A percentile compares a stretch with the other conserved stretches of the same genome.
These are phyloP conservation scores for Pammene aurita DNA, from an alignment of 2,888 invertebrate species.

Conservation along the genomic window DNA sequence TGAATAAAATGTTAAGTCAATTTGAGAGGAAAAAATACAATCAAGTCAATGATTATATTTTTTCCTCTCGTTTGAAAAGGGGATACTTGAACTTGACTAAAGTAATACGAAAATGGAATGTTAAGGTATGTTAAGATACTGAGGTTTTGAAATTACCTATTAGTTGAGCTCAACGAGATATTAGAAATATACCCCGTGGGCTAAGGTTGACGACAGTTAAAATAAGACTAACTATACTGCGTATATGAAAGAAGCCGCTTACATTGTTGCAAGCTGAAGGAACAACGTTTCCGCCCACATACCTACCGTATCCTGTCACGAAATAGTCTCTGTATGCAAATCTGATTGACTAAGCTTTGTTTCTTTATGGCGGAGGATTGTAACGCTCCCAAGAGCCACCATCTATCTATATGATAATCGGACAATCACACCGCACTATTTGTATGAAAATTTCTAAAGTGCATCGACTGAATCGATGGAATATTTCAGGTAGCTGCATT, in stretches of 20 bases:
- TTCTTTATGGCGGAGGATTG: slow-evolving; percentile 38
- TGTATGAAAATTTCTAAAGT: slow-evolving; percentile 64
- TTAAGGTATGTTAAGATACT: no score
- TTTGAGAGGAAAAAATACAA: neutral
- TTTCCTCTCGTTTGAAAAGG: no score
- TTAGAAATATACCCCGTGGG: no score
- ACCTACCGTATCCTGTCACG: slow-evolving; percentile 19
- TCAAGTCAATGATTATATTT: neutral
- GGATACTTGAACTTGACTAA: no score
- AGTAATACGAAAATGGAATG: no score
- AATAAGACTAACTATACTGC: neutral
- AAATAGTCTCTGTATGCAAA: slow-evolving; percentile 38
- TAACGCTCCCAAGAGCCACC: slow-evolving; percentile 36
- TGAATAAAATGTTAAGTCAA: slow-evolving; percentile 13
- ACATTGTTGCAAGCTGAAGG: neutral
- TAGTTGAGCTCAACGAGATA: no score
- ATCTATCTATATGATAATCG: slow-evolving; percentile 67
- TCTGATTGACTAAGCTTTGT: slow-evolving; percentile 41
- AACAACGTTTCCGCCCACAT: slow-evolving; percentile 2
- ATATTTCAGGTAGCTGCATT: slow-evolving; percentile 27
- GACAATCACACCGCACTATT: slow-evolving; percentile 62
- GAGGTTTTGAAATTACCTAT: no score
- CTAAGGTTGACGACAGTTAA: no score
- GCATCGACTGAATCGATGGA: slow-evolving; percentile 35
- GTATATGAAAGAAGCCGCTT: neutral